Evolutionary conservation across 2,113 vertebrate species (phyloP).

Genomic region (Syngnathoides biaculeatus): DNA sequence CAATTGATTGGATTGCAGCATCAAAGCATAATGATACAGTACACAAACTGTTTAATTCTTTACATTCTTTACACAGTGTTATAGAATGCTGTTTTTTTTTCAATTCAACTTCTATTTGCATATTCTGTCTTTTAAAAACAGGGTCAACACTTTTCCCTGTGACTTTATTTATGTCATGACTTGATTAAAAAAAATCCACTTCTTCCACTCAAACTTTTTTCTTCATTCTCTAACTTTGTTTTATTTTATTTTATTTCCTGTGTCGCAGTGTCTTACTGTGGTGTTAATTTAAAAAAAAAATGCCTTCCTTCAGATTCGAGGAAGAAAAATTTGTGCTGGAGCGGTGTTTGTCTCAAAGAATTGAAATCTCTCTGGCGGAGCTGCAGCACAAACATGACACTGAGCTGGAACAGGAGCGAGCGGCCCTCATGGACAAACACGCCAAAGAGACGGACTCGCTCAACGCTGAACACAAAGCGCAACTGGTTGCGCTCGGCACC

Average conservation of each 20-base stretch:
- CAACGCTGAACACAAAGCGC: constrained; percentile 50
- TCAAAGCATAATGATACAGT: too few species aligned
- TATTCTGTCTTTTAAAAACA: too few species aligned
- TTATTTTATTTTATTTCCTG: not conserved
- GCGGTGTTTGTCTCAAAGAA: constrained; percentile 66
- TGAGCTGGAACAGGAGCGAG: constrained; percentile 45
- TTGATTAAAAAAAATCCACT: too few species aligned
- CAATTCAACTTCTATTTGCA: too few species aligned
- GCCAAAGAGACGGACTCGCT: constrained; percentile 47
- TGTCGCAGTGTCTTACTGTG: not conserved
- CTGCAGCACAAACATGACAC: constrained; percentile 56
- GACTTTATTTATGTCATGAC: too few species aligned
- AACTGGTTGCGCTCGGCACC: constrained; percentile 56
- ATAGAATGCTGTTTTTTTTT: too few species aligned
- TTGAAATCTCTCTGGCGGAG: constrained; percentile 70
- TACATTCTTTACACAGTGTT: too few species aligned
- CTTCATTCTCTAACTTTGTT: too few species aligned
- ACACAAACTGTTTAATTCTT: too few species aligned
- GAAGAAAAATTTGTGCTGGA: constrained; percentile 72
- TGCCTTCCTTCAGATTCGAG: constrained; percentile 70
- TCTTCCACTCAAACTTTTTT: too few species aligned
- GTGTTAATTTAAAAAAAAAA: not conserved
- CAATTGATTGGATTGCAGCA: too few species aligned
- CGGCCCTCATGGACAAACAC: constrained; percentile 33
- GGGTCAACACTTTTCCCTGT: too few species aligned